phyloP scores from a whole-genome alignment of 2,888 invertebrate genomes.

The Himalopsyche japonica region DNA sequence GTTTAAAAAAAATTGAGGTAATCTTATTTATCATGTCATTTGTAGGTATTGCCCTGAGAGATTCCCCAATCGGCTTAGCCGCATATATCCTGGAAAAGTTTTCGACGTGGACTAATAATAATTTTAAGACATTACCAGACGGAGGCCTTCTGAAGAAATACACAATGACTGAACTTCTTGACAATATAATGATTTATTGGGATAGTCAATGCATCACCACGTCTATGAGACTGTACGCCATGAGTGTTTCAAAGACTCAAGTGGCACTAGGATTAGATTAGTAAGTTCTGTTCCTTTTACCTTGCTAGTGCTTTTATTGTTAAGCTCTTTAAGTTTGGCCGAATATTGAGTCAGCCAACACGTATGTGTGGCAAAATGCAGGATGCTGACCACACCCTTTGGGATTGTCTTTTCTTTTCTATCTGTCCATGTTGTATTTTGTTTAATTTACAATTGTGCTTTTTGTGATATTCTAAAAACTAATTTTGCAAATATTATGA shows the following conservation, averaged over 20 bases:
- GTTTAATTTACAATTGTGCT: too few relatives aligned
- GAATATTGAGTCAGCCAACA: too few relatives aligned
- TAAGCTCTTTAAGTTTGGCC: too few relatives aligned
- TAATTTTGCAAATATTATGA: too few relatives aligned
- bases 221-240: constrained; percentile 67
- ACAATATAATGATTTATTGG: constrained; percentile 84
- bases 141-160: constrained; percentile 65
- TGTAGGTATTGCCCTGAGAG: constrained; percentile 63
- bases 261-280: constrained; percentile 45
- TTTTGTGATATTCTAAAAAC: too few relatives aligned
- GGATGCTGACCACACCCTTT: too few relatives aligned
- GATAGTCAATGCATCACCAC: constrained; percentile 71
- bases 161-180: constrained; percentile 66
- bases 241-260: constrained; percentile 13
- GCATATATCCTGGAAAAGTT: constrained; percentile 77
- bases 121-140: constrained; percentile 56
- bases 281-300: constrained; percentile 47
- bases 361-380: too few relatives aligned
- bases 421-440: too few relatives aligned
- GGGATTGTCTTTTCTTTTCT: too few relatives aligned
- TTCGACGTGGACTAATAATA: constrained; percentile 64
- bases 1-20: too few relatives aligned
- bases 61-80: constrained; percentile 71
- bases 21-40: constrained; percentile 21
- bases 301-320: too few relatives aligned